phyloP scores from a whole-genome alignment of 2,888 invertebrate genomes.

The Liodrosophila aerea region DNA sequence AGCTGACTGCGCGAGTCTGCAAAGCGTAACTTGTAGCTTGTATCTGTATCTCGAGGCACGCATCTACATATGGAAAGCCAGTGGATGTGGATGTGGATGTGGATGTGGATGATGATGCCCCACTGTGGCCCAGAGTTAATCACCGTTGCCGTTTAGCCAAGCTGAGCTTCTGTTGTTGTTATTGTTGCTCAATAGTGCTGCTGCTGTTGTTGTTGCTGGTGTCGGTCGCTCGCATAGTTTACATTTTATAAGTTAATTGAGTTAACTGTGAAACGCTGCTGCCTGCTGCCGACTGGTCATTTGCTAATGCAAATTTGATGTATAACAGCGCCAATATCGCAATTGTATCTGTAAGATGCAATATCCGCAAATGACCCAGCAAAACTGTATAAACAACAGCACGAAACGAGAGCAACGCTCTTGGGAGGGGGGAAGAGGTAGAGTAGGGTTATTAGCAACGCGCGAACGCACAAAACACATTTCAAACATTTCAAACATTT shows the following conservation, averaged over 20 bases:
- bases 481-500: slow-evolving; percentile 13
- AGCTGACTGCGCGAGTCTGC: slow-evolving; percentile 76
- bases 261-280: slow-evolving; percentile 77
- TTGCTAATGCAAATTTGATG: slow-evolving; percentile 72
- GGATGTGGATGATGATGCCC: slow-evolving; percentile 32
- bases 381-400: slow-evolving; percentile 5
- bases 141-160: slow-evolving; percentile 74
- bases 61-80: slow-evolving; percentile 63
- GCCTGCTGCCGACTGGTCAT: slow-evolving; percentile 38
- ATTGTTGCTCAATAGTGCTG: slow-evolving; percentile 20
- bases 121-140: slow-evolving; percentile 68
- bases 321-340: slow-evolving; percentile 42
- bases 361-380: slow-evolving; percentile 20
- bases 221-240: slow-evolving; percentile 63
- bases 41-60: slow-evolving; percentile 64
- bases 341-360: slow-evolving; percentile 37
- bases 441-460: slow-evolving; percentile 13
- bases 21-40: slow-evolving; percentile 78
- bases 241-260: slow-evolving; percentile 79
- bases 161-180: slow-evolving; percentile 25
- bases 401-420: background rate
- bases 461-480: slow-evolving; percentile 18
- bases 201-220: slow-evolving; percentile 39
- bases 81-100: slow-evolving; percentile 4
- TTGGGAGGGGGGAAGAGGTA: background rate